Percentiles rank a stretch among this genome's conserved stretches.
phyloP scores from a whole-genome alignment of 1,140 invertebrate genomes.

The Drosophila teissieri region DNA sequence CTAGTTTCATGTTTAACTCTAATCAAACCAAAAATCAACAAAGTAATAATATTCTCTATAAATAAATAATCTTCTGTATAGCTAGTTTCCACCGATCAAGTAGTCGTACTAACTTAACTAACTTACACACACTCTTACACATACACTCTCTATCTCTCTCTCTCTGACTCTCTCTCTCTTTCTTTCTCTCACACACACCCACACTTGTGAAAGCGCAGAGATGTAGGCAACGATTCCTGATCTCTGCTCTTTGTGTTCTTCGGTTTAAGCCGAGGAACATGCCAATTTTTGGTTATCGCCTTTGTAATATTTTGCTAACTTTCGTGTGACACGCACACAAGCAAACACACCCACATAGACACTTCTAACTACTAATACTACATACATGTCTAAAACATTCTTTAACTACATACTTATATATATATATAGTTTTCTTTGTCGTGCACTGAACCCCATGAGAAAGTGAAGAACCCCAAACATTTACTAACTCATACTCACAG shows the following conservation, averaged over 20 bases:
- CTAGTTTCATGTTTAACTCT: constrained; percentile 66
- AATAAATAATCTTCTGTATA: constrained; percentile 55
- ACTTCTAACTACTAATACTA: constrained; percentile 10
- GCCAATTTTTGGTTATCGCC: constrained; percentile 47
- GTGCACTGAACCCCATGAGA: constrained; percentile 46
- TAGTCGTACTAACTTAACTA: constrained; percentile 62
- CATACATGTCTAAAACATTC: constrained; percentile 23
- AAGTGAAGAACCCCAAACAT: constrained; percentile 14
- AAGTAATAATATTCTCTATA: constrained; percentile 28
- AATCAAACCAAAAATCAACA: constrained; percentile 34
- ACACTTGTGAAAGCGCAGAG: constrained; percentile 17
- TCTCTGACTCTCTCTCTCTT: constrained; percentile 4
- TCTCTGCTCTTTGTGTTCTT: constrained; percentile 25
- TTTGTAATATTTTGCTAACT: constrained; percentile 80
- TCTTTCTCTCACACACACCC: constrained; percentile 12
- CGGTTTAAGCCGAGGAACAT: constrained; percentile 33
- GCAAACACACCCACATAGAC: constrained; percentile 6
- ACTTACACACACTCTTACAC: constrained; percentile 23
- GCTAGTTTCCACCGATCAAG: constrained; percentile 68
- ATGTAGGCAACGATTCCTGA: not conserved
- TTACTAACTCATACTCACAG: constrained; percentile 47
- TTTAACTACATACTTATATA: constrained; percentile 17
- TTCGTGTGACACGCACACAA: constrained; percentile 55
- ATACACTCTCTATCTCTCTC: constrained; percentile 2
- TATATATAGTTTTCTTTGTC: constrained; percentile 61